Conservation (phyloP, 2,797 vertebrate species). For the Tamandua tetradactyla region DNA sequence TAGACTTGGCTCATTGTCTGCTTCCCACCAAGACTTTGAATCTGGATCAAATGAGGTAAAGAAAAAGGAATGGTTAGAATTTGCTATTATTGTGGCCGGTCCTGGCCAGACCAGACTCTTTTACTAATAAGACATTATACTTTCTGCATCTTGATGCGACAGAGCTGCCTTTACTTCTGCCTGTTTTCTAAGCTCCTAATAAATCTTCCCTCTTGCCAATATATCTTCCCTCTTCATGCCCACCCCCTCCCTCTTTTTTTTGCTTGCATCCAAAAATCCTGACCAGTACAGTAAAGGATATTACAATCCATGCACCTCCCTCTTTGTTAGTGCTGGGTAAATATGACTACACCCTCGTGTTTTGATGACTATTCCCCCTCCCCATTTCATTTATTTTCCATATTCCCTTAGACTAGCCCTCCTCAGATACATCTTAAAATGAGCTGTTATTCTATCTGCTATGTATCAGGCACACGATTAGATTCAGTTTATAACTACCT, state of each 20-base stretch:
- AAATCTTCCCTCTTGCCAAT: background rate
- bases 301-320: background rate
- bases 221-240: background rate
- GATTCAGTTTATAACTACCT: background rate
- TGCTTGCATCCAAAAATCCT: background rate
- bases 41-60: background rate
- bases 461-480: background rate
- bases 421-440: background rate
- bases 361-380: background rate
- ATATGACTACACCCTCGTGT: background rate
- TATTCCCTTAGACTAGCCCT: background rate
- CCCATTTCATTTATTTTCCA: background rate
- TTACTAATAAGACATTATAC: background rate
- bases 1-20: background rate
- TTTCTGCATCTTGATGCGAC: slow-evolving; percentile 35
- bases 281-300: background rate
- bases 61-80: background rate
- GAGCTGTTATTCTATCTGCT: background rate
- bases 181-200: background rate
- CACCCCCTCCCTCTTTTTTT: background rate
- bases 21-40: background rate
- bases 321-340: background rate
- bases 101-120: background rate
- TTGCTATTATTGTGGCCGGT: background rate
- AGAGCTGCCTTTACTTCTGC: background rate